Conservation (phyloP, 1,140 invertebrate species). For the Pogonomyrmex californicus region DNA sequence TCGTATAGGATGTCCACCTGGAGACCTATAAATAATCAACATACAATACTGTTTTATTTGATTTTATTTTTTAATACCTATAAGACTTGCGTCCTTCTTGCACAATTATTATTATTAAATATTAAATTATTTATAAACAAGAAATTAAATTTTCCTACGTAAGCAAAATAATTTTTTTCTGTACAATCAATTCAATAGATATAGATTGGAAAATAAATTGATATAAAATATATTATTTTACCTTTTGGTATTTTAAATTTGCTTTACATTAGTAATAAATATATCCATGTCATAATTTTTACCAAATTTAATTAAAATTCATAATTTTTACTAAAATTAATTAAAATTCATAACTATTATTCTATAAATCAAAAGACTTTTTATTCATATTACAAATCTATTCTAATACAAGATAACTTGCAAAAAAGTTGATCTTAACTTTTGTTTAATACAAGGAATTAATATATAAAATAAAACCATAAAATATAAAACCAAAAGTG, state of each 20-base stretch:
- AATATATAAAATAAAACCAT: background rate
- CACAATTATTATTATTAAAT: background rate
- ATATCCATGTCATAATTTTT: too few species aligned
- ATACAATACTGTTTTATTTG: background rate
- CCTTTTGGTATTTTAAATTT: too few species aligned
- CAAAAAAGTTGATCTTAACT: background rate
- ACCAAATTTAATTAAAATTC: too few species aligned
- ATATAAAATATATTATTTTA: too few species aligned
- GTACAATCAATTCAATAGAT: background rate
- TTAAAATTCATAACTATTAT: background rate
- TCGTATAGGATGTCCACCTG: constrained; percentile 81
- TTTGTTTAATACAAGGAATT: background rate
- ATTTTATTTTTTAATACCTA: background rate
- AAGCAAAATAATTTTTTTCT: background rate
- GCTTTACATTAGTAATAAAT: too few species aligned
- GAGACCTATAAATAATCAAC: constrained; percentile 78
- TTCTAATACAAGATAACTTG: background rate
- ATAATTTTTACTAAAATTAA: background rate
- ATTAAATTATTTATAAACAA: background rate
- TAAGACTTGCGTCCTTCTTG: background rate
- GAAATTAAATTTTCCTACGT: background rate
- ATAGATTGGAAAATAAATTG: background rate
- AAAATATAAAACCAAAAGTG: background rate
- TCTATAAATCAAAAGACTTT: background rate
- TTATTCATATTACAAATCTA: background rate